Base-by-base conservation (phyloP, 30 jellyfish, hydroid and myxozoan genomes). In the Cassiopea andromeda region DNA sequence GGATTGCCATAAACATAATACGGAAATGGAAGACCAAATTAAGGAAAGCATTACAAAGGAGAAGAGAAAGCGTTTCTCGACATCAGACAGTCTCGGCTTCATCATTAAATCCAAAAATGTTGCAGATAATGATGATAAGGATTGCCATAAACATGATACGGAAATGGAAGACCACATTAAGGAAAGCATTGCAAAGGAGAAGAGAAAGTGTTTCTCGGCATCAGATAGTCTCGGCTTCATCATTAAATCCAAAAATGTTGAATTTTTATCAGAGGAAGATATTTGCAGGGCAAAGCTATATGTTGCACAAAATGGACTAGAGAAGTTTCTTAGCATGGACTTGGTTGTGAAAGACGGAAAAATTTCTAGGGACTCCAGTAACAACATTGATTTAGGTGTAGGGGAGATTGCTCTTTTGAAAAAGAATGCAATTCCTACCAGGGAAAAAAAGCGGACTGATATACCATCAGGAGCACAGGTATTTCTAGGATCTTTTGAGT, bases 381-480 rank as follows among this genome's bases (percentile, higher is more conserved):
- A 57, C 13, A 44, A 54, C 19, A 38, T 1, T 84, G 60, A 17
- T 3, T 43, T 27, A 77, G 45, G 4, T 7, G n/a, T 47, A 10
- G 59, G 73, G 6, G 73, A 64, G 8, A 6, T 7, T 58, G 73
- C 38, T 70, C n/a, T 19, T 17, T 19, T 12, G 14, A 70, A 70
- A 5, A 49, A 19, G 38, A 27, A 27, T 82, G 75, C 46, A 61
- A 83, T 9, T 64, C 7, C 68, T 17, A 10, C 3, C 69, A 61
- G n/a, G 75, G 69, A 60, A 80, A 69, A 46, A 1, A 46, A 2
- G 80, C 19, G 58, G 49, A 68, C 47, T 47, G 80, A 69, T 7
- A 43, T 49, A n/a, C 90, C 90, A 4, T 77, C 85, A 1, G 94
- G 78, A 78, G 78, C 67, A 81, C 94, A 87, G 76, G 94, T 87